Evolutionary conservation across 2,888 invertebrate genomes (phyloP), one percentile per base, ranked within the genome.

Genomic region (Lochmaea crataegi): DNA sequence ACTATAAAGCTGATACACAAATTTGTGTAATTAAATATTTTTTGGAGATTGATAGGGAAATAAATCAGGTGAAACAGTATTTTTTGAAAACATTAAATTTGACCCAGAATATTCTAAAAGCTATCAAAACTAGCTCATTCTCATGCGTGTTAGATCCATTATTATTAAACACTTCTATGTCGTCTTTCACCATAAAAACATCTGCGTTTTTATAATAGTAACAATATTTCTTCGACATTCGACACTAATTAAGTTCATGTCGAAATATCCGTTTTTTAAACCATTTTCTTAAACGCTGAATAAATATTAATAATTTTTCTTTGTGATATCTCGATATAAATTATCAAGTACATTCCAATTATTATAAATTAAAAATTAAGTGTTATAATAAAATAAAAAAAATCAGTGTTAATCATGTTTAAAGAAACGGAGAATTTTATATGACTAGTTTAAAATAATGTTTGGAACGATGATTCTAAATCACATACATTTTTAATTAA

Each of bases 371-470:
- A 60, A 32, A 60, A 60, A 60, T 60, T 60, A 32, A 60, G 60
- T 38, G 32, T 38, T 60, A 60, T 60, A 60, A 60, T 60, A 60
- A 60, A 60, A 60, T 60, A 60, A 60, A 38, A 60, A 60, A 60
- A 60, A 16, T 60, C 56, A 38, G 2, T 38, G 38, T 60, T 32
- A 60, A 38, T 60, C 38, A 60, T 60, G 38, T 60, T 22, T 56
- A 10, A 18, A 56, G 10, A 56, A 4, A 16, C 9, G n/a, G 12
- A 45, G 11, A 14, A 11, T 45, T 45, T 45, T 45, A 45, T 38
- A 32, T 32, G 32, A 32, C 32, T 32, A 42, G n/a, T 53, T 53
- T 16, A 16, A 18, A 53, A 53, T 18, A 53, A 53, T 53, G 53
- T 53, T 16, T 53, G 2, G 11, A 16, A 16, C 53, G 18, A 16